These are phyloP conservation scores for Acanthoscelides obtectus DNA, from an alignment of 2,888 invertebrate genomes.

Conservation along the genomic window DNA sequence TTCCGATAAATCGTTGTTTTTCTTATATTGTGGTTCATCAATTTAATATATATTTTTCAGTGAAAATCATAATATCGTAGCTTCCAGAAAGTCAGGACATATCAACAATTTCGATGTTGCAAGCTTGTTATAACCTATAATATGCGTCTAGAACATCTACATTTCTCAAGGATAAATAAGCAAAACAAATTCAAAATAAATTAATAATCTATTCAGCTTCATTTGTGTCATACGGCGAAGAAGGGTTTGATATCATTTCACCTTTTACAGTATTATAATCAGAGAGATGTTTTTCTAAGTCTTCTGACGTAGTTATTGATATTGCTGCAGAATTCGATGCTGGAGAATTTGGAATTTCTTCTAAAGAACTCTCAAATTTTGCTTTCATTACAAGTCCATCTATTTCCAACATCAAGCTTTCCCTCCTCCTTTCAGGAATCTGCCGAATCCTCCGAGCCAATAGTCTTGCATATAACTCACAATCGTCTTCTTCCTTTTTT, in stretches of 20 bases:
- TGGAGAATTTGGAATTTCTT: not conserved
- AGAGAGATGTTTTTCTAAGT: not conserved
- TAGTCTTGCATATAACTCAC: constrained; percentile 4
- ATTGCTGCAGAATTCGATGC: too few relatives aligned
- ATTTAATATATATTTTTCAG: too few relatives aligned
- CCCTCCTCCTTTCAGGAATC: constrained; percentile 1
- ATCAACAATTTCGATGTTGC: too few relatives aligned
- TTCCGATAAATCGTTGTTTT: too few relatives aligned
- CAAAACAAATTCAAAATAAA: too few relatives aligned
- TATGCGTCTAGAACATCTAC: too few relatives aligned
- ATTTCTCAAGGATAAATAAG: too few relatives aligned
- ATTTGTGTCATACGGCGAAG: not conserved
- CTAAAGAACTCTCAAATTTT: not conserved
- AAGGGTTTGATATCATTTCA: not conserved
- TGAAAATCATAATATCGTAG: too few relatives aligned
- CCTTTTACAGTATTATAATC: not conserved
- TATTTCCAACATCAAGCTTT: constrained; percentile 4
- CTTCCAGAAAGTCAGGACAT: too few relatives aligned
- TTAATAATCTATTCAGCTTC: not conserved
- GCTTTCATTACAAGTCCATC: constrained; percentile 2
- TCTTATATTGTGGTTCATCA: too few relatives aligned
- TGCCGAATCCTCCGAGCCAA: constrained; percentile 4
- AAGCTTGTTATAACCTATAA: too few relatives aligned
- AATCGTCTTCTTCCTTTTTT: constrained; percentile 4
- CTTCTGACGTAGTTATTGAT: not conserved